Evolutionary conservation across 2,888 invertebrate genomes (phyloP), one percentile per base, ranked within the genome.

Genomic region (Ormyrus rosae): DNA sequence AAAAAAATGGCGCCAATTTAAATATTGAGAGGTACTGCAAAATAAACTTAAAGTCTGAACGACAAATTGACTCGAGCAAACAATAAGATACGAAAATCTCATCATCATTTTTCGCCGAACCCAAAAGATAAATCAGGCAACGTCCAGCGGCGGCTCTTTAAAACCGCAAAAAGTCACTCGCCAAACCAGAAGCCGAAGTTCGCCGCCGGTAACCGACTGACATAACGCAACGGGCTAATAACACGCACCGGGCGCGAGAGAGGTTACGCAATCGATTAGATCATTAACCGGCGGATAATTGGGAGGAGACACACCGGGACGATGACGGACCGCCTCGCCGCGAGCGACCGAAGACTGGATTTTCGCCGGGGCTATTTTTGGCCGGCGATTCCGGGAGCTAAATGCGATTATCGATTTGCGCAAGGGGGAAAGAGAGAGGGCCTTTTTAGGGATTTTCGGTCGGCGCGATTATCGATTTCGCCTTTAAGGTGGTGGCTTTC

Each of bases 271-370:
- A 84, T 83, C 83, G 83, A 84, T 84, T 82, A 81, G 83, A 84
- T 83, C 83, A 84, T 84, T 84, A 84, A 84, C 82, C 81, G 78
- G 53, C 69, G 71, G 83, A 82, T 85, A 85, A 85, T 84, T 84
- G 82, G 82, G 63, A 81, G 72, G 74, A 77, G 65, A 65, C 13
- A 61, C 13, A 19, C 5, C 64, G 64, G 64, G 80, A 60, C 65
- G 80, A 82, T 64, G 82, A 81, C 83, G 78, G 72, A 81, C 80
- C 72, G 65, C 76, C 65, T 78, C 67, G 79, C 77, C 82, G 10
- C 78, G 19, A 9, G 53, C 55, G 45, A 68, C 7, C 5, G 1
- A 7, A 11, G 13, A n/a, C 50, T 56, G 34, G 34, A 34, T 56
- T 56, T 56, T 56, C 13, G 67, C 11, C 19, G 65, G 65, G 48